phyloP scores from a whole-genome alignment of 2,797 vertebrate genomes.

The Gymnocypris eckloni region DNA sequence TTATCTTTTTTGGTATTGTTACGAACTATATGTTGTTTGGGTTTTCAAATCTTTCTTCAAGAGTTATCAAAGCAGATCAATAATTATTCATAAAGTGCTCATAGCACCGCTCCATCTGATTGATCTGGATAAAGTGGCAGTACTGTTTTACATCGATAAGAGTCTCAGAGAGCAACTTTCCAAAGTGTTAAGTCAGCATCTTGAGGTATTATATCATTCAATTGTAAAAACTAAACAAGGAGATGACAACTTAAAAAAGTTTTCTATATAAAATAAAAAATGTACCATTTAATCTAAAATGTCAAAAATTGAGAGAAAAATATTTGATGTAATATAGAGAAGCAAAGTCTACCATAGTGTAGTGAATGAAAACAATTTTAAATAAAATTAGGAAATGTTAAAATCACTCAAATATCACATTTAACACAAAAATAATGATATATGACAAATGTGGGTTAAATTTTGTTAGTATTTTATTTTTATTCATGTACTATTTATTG shows the following conservation, averaged over 20 bases:
- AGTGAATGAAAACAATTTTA: background rate
- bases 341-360: background rate
- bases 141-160: too few species aligned
- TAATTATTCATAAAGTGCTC: background rate
- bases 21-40: background rate
- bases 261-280: background rate
- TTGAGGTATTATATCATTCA: too few species aligned
- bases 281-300: background rate
- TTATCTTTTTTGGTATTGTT: too few species aligned
- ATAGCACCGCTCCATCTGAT: background rate
- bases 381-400: background rate
- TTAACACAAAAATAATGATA: background rate
- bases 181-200: too few species aligned
- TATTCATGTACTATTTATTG: background rate
- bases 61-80: background rate
- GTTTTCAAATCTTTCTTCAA: background rate
- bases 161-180: too few species aligned
- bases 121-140: background rate
- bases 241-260: background rate
- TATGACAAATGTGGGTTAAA: background rate
- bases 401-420: background rate
- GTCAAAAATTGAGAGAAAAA: background rate
- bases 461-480: background rate
- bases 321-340: background rate
- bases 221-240: background rate